These are phyloP conservation scores for Gryllus longicercus DNA, from an alignment of 2,888 invertebrate genomes.

Conservation along the genomic window DNA sequence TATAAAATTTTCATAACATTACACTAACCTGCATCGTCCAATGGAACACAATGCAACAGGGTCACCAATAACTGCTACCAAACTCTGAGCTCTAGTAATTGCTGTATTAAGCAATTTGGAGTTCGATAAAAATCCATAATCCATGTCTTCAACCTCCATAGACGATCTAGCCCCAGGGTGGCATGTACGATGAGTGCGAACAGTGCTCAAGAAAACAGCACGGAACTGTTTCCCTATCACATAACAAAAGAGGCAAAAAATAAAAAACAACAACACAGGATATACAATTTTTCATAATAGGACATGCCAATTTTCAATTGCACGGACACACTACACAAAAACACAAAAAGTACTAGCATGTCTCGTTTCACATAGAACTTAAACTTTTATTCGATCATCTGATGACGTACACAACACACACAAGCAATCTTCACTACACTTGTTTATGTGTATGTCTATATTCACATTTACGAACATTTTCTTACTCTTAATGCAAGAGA, in stretches of 20 bases:
- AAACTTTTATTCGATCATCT: too few species aligned
- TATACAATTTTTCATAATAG: too few species aligned
- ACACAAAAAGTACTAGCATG: too few species aligned
- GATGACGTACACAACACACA: too few species aligned
- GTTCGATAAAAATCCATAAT: constrained; percentile 79
- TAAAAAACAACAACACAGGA: too few species aligned
- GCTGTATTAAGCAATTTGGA: constrained; percentile 79
- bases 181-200: constrained; percentile 71
- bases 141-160: constrained; percentile 54
- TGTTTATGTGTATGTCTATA: too few species aligned
- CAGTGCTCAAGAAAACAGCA: constrained; percentile 75
- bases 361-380: too few species aligned
- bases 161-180: constrained; percentile 49
- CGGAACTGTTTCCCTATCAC: constrained; percentile 72
- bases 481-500: too few species aligned
- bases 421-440: too few species aligned
- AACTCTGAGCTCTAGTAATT: constrained; percentile 74
- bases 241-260: neutral
- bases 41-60: constrained; percentile 77
- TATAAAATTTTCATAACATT: neutral
- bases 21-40: constrained; percentile 62
- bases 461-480: too few species aligned
- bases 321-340: too few species aligned
- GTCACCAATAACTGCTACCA: constrained; percentile 81
- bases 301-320: too few species aligned